phyloP scores from a whole-genome alignment of 2,888 invertebrate species.

The Aradus depressus region DNA sequence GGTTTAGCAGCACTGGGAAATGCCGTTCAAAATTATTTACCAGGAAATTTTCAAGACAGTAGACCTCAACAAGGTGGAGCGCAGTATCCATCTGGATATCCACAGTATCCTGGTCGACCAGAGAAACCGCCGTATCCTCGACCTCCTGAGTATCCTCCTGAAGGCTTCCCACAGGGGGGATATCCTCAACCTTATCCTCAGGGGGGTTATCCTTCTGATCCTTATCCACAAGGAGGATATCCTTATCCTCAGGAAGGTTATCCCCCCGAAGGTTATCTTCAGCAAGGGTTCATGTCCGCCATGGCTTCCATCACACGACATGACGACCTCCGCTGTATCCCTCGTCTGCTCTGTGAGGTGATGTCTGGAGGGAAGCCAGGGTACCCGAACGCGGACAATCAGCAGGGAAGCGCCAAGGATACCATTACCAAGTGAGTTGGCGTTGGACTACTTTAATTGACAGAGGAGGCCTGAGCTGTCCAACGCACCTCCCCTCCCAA shows the following conservation, averaged over 20 bases:
- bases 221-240: neutral
- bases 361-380: slow-evolving; percentile 46
- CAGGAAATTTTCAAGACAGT: slow-evolving; percentile 13
- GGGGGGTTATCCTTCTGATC: neutral
- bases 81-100: neutral
- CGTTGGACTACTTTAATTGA: too few relatives aligned
- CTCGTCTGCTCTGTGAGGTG: slow-evolving; percentile 66
- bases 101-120: slow-evolving; percentile 10
- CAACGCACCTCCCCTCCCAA: neutral
- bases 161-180: slow-evolving; percentile 1
- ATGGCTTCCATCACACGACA: slow-evolving; percentile 52
- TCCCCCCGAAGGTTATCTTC: slow-evolving; percentile 20
- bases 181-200: neutral
- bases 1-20: slow-evolving; percentile 21
- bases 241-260: slow-evolving; percentile 13
- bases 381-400: slow-evolving; percentile 22
- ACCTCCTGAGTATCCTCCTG: slow-evolving; percentile 1
- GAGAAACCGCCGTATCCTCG: slow-evolving; percentile 14
- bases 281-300: slow-evolving; percentile 39
- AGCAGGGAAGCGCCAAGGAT: slow-evolving; percentile 32
- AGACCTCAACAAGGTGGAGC: neutral
- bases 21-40: slow-evolving; percentile 1
- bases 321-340: slow-evolving; percentile 69
- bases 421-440: slow-evolving; percentile 50
- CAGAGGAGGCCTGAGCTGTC: too few relatives aligned